A percentile compares a stretch with the other conserved stretches of the same genome.
Evolutionary conservation across 2,113 vertebrate species (phyloP).

Genomic region (Oophaga pumilio): DNA sequence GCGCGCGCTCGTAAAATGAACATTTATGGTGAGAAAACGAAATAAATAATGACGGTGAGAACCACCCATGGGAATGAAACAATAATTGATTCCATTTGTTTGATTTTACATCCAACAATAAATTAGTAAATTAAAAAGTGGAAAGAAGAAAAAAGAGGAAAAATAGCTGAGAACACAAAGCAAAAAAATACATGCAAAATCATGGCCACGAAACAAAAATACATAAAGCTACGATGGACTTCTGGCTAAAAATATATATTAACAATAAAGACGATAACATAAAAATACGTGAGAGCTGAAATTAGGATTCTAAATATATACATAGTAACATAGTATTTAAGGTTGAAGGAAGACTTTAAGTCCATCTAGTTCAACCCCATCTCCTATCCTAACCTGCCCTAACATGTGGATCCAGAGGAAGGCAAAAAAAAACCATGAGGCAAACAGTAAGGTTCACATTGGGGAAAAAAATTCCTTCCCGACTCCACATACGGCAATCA

Average conservation of each 20-base stretch:
- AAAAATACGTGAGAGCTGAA: not conserved
- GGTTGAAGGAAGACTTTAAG: too few relatives aligned
- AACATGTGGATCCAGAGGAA: too few relatives aligned
- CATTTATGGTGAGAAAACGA: constrained; percentile 24
- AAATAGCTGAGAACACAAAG: not conserved
- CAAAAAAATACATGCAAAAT: too few relatives aligned
- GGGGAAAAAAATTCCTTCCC: too few relatives aligned
- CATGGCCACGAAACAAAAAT: not conserved
- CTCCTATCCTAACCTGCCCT: too few relatives aligned
- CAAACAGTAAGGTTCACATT: too few relatives aligned
- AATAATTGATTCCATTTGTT: constrained; percentile 2
- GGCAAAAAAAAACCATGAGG: too few relatives aligned
- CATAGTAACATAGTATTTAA: too few relatives aligned
- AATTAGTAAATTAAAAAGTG: not conserved
- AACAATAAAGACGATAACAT: not conserved
- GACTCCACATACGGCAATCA: too few relatives aligned
- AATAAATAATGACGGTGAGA: constrained; percentile 11
- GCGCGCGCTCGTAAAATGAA: not conserved
- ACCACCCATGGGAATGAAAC: not conserved
- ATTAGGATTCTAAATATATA: not conserved
- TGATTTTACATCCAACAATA: constrained; percentile 5
- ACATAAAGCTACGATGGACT: not conserved
- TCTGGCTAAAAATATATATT: not conserved
- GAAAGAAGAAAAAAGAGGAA: not conserved
- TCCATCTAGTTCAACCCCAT: too few relatives aligned